Conservation (phyloP, 2,888 invertebrate species). For the Protophormia terraenovae region DNA sequence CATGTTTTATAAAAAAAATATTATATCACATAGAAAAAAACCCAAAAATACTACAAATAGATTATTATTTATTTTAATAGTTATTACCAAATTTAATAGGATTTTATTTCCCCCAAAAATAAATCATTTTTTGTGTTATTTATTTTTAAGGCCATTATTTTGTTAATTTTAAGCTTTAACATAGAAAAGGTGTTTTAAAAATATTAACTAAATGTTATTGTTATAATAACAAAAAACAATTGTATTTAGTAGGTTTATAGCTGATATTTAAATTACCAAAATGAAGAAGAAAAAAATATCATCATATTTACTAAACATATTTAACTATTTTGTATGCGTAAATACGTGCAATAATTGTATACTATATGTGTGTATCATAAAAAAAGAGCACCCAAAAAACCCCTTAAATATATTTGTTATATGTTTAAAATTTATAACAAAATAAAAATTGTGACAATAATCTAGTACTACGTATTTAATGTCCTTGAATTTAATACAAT, state of each 20-base stretch:
- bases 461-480: neutral
- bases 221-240: neutral
- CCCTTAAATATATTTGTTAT: conserved; percentile 10
- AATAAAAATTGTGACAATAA: conserved; percentile 20
- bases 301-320: conserved; percentile 1
- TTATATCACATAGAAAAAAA: no score
- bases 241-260: neutral
- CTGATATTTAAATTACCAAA: neutral
- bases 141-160: neutral
- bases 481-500: conserved; percentile 45
- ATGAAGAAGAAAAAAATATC: conserved; percentile 3
- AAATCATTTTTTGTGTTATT: neutral
- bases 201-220: conserved; percentile 11
- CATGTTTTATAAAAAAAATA: neutral
- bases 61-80: neutral
- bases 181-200: conserved; percentile 19
- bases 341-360: neutral
- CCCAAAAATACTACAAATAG: neutral
- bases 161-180: neutral
- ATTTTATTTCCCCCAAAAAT: neutral
- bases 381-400: conserved; percentile 17
- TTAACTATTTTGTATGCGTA: conserved; percentile 43
- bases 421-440: neutral
- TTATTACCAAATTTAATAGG: neutral
- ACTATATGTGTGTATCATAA: neutral